Percentiles rank a stretch among this genome's conserved stretches.
These are phyloP conservation scores for Diabrotica balteata DNA, from an alignment of 2,888 invertebrate species.

Conservation along the genomic window DNA sequence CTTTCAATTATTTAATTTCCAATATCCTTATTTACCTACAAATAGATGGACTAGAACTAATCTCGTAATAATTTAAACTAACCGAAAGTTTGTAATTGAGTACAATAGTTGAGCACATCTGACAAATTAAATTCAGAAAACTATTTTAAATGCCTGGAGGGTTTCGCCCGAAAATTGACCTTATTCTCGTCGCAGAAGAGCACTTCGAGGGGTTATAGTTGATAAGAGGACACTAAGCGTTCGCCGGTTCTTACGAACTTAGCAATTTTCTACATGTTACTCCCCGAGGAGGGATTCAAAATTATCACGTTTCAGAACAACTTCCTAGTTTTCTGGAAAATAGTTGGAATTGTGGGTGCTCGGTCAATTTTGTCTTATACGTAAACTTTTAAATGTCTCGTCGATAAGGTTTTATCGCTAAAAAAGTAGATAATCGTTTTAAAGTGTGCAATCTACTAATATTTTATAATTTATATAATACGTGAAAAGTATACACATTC, in stretches of 20 bases:
- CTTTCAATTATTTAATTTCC: no score
- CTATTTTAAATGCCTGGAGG: slow-evolving; percentile 9
- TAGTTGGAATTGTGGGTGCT: slow-evolving; percentile 10
- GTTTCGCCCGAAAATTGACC: slow-evolving; percentile 15
- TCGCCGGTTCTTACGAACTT: slow-evolving; percentile 25
- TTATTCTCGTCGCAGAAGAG: slow-evolving; percentile 12
- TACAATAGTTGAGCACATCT: no score
- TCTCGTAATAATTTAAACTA: no score
- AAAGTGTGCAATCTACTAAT: no score
- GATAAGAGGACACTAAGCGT: slow-evolving; percentile 24
- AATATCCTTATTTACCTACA: no score
- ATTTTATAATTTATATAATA: no score
- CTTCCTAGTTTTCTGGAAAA: slow-evolving; percentile 19
- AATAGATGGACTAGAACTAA: no score
- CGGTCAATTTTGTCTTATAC: slow-evolving; percentile 13
- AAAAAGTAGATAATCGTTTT: no score
- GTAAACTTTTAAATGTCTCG: background rate
- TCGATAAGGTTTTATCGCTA: background rate
- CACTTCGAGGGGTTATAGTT: slow-evolving; percentile 19
- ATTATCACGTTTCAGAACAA: slow-evolving; percentile 28
- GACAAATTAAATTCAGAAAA: slow-evolving; percentile 6
- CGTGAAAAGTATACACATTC: no score
- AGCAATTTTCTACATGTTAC: slow-evolving; percentile 26
- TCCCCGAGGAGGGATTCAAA: slow-evolving; percentile 23
- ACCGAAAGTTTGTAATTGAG: no score